Conservation (phyloP, 1,140 invertebrate genomes). For the Tetramorium parvispinum region DNA sequence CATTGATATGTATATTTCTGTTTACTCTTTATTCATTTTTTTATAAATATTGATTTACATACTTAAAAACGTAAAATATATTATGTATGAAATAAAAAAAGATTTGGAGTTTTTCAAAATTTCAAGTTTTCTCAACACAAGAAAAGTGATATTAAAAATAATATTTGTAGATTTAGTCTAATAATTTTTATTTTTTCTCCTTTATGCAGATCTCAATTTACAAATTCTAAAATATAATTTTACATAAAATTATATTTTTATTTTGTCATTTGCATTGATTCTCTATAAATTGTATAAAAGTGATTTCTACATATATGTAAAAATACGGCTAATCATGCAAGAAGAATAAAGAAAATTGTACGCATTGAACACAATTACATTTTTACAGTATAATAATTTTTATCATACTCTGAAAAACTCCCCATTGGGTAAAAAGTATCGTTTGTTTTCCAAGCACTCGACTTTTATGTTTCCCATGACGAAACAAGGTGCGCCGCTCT, state of each 20-base stretch:
- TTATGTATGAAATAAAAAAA: neutral
- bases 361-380: neutral
- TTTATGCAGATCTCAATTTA: neutral
- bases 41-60: neutral
- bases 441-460: slow-evolving; percentile 13
- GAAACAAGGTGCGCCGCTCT: slow-evolving; percentile 52
- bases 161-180: neutral
- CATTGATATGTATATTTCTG: neutral
- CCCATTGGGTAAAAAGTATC: neutral
- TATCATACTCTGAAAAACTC: neutral
- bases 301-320: neutral
- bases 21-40: neutral
- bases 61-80: neutral
- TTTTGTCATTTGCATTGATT: neutral
- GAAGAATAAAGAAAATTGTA: neutral
- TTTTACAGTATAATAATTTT: slow-evolving; percentile 1
- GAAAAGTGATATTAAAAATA: neutral
- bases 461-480: slow-evolving; percentile 31
- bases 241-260: neutral
- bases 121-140: neutral
- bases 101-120: neutral
- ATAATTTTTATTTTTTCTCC: neutral
- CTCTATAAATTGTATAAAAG: neutral
- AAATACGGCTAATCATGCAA: neutral
- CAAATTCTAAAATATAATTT: neutral